Conservation (phyloP, 2,113 vertebrate genomes). For the Notothenia coriiceps region DNA sequence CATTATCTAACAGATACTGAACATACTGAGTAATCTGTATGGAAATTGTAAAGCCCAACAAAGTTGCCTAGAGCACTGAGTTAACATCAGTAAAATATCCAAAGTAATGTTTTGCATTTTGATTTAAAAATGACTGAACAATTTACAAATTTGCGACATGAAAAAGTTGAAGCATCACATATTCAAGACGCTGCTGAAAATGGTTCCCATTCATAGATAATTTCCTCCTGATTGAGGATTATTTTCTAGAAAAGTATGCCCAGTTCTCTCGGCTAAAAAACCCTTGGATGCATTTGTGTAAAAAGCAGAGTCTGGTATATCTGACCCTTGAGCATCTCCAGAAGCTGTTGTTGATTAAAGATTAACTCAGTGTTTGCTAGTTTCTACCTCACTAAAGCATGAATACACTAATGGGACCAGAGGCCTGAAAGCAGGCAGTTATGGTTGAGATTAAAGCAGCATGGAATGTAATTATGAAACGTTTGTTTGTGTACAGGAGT, state of each 20-base stretch:
- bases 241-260: background rate
- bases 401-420: slow-evolving; percentile 10
- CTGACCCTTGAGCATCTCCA: background rate
- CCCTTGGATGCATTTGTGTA: background rate
- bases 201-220: background rate
- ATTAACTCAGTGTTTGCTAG: background rate
- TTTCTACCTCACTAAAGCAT: slow-evolving; percentile 20
- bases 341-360: slow-evolving; percentile 10
- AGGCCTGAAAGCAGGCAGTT: slow-evolving; percentile 12
- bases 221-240: background rate
- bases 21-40: too few species aligned
- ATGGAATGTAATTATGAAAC: slow-evolving; percentile 51
- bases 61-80: too few species aligned
- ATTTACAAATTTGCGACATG: too few species aligned
- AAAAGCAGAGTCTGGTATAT: background rate
- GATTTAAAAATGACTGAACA: too few species aligned
- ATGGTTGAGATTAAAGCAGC: slow-evolving; percentile 43
- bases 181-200: background rate
- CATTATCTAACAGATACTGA: too few species aligned
- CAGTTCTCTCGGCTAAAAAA: background rate
- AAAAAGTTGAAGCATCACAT: too few species aligned
- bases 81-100: too few species aligned
- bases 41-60: too few species aligned
- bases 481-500: slow-evolving; percentile 7
- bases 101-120: too few species aligned